These are phyloP conservation scores for Loriculus beryllinus DNA, from an alignment of 2,797 vertebrate species.

Conservation along the genomic window DNA sequence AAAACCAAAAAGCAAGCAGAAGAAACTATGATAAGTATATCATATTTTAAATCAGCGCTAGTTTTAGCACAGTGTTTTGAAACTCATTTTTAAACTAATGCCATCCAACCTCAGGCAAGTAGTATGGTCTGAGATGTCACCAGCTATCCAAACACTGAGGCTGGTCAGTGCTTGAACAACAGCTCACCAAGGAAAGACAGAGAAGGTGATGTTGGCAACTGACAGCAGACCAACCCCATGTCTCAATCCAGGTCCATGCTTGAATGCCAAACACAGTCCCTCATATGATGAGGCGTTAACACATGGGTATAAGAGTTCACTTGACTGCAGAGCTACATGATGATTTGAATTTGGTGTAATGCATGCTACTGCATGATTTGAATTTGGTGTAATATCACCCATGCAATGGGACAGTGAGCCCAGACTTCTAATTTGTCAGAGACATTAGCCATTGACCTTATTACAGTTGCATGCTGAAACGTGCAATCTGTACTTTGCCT, in stretches of 20 bases:
- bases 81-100: background rate
- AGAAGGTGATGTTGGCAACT: background rate
- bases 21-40: background rate
- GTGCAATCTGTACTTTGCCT: background rate
- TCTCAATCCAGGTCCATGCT: background rate
- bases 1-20: background rate
- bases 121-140: background rate
- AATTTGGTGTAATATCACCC: constrained; percentile 12
- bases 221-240: background rate
- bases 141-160: background rate
- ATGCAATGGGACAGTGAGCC: background rate
- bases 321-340: background rate
- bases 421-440: constrained; percentile 44
- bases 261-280: background rate
- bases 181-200: background rate
- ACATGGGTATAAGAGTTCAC: background rate
- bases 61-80: background rate
- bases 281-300: background rate
- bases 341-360: constrained; percentile 30
- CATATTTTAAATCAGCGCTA: background rate
- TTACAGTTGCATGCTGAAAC: background rate
- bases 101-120: background rate
- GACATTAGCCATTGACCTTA: constrained; percentile 19
- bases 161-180: background rate
- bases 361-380: constrained; percentile 23